phyloP scores from a whole-genome alignment of 2,888 invertebrate species.

The Corbicula japonica region DNA sequence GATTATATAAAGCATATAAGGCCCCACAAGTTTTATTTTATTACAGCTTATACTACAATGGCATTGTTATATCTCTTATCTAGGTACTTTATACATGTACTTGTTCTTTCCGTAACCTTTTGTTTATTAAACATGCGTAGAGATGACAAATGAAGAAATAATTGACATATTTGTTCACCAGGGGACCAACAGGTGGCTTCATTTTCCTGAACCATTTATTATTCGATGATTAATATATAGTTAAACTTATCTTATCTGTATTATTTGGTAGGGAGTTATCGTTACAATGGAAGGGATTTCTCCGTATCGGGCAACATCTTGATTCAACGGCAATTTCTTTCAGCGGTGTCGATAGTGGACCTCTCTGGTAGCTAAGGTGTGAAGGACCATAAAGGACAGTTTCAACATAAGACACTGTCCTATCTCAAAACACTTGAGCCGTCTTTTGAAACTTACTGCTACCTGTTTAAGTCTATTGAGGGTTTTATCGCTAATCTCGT shows the following conservation, averaged over 20 bases:
- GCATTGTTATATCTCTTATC: too few species aligned
- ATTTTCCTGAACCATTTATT: constrained; percentile 2
- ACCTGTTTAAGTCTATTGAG: constrained; percentile 25
- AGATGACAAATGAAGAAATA: too few species aligned
- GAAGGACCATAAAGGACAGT: constrained; percentile 15
- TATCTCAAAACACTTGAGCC: constrained; percentile 32
- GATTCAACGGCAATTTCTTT: constrained; percentile 26
- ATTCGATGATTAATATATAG: constrained; percentile 43
- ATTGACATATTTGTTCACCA: constrained; percentile 19
- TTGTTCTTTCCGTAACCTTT: too few species aligned
- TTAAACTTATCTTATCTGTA: constrained; percentile 31
- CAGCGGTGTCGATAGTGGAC: constrained; percentile 25
- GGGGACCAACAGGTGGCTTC: constrained; percentile 19
- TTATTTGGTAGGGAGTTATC: constrained; percentile 36
- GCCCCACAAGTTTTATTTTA: too few species aligned
- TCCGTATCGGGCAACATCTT: constrained; percentile 26
- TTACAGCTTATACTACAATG: too few species aligned
- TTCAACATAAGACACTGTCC: constrained; percentile 10
- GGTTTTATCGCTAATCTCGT: constrained; percentile 53
- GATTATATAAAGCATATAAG: too few species aligned
- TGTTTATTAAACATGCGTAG: too few species aligned
- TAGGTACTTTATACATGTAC: too few species aligned
- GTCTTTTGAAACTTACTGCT: constrained; percentile 51
- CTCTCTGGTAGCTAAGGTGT: constrained; percentile 25
- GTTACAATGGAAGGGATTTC: constrained; percentile 38